Percentiles rank a stretch among this genome's conserved stretches.
These are phyloP conservation scores for Aphelenchoides fujianensis DNA, from an alignment of 1,140 invertebrate species.

Conservation along the genomic window DNA sequence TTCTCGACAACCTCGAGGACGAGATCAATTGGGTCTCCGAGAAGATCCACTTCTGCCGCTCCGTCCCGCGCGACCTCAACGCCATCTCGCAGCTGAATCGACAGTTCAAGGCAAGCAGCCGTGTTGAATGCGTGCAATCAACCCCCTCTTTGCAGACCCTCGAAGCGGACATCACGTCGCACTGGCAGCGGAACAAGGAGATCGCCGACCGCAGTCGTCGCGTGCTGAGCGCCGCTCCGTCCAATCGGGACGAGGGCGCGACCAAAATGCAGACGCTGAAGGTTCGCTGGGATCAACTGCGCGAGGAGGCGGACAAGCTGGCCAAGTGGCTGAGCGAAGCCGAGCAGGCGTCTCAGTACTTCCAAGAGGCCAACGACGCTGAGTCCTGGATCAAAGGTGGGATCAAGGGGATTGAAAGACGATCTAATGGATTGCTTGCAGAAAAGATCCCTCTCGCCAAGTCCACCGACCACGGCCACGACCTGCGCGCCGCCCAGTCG, in stretches of 20 bases:
- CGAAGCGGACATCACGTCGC: slow-evolving; percentile 83
- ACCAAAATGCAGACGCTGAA: slow-evolving; percentile 66
- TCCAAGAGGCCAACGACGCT: slow-evolving; percentile 82
- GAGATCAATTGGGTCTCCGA: slow-evolving; percentile 89
- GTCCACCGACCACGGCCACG: slow-evolving; percentile 81
- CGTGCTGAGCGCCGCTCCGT: slow-evolving; percentile 65
- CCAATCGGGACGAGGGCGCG: slow-evolving; percentile 69
- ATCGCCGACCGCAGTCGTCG: slow-evolving; percentile 62
- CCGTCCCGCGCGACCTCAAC: slow-evolving; percentile 84
- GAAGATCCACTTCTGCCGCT: slow-evolving; percentile 82
- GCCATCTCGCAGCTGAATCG: slow-evolving; percentile 84
- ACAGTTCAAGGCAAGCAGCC: slow-evolving; percentile 78
- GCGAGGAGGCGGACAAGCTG: slow-evolving; percentile 77
- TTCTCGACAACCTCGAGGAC: slow-evolving; percentile 84
- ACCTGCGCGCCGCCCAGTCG: slow-evolving; percentile 78
- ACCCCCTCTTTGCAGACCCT: slow-evolving; percentile 67
- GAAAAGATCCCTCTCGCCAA: slow-evolving; percentile 83
- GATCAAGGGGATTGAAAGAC: not conserved
- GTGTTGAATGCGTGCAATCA: slow-evolving; percentile 9
- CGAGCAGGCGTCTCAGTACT: slow-evolving; percentile 72
- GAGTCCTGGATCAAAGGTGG: slow-evolving; percentile 88
- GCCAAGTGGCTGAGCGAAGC: slow-evolving; percentile 86
- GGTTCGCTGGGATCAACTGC: slow-evolving; percentile 74
- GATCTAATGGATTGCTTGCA: slow-evolving; percentile 64
- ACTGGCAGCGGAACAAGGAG: slow-evolving; percentile 74